Evolutionary conservation across 2,113 vertebrate genomes (phyloP), one percentile per base, ranked within the genome.

Genomic region (Ceyx cyanopectus): DNA sequence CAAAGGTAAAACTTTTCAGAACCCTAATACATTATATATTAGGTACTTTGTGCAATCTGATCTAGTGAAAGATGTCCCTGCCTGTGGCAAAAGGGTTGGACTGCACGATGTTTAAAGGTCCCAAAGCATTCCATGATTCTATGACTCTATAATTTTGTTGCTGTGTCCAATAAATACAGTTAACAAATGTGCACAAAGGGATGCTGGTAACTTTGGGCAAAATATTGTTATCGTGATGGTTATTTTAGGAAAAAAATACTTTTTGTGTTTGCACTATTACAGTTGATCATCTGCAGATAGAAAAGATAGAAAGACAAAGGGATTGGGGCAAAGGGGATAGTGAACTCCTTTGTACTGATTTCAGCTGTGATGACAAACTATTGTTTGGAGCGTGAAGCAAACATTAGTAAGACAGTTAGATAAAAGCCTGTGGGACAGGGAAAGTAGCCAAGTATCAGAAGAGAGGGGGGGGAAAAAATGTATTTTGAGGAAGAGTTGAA

Each of bases 361-460:
- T 93, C 81, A 95, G 20, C 29, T 81, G 62, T 89, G 20, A 81
- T 75, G 43, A 78, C 86, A 90, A 94, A 56, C 9, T 68, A 24
- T 23, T 63, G 37, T 78, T 89, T 63, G 46, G 21, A 81, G 62
- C 67, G 37, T 41, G 54, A 76, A 89, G 27, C 32, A 89, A 74
- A 63, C 51, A 29, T 86, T 34, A 79, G 29, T 19, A 85, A 23
- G 14, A 79, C 12, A 85, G 48, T 78, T 76, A 74, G 45, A 79
- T 58, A 73, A 69, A 88, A 77, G 50, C 23, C 88, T 50, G 4
- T 40, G 34, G 62, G 61, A 54, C 54, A 93, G 40, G 62, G 34
- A 88, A 94, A 75, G 56, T 32, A 95, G 19, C 4, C 17, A 88
- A 81, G 50, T 68, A 89, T 90, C 79, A 76, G 63, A 82, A 87